Conservation (phyloP, 2,888 invertebrate species). For the Ornithoptera priamus region DNA sequence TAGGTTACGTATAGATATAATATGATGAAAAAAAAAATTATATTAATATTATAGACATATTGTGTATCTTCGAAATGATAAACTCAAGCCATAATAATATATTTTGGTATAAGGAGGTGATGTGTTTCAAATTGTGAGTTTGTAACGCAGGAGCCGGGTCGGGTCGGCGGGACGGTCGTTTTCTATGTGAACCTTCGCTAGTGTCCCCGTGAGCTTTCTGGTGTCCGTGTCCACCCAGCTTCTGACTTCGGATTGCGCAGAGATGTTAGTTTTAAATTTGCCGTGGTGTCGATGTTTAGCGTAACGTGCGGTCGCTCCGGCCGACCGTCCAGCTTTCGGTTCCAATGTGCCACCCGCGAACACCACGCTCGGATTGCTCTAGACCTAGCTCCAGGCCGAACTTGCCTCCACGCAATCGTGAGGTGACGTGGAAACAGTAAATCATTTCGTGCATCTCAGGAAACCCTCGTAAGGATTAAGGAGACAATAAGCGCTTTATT, state of each 20-base stretch:
- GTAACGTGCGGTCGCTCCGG: slow-evolving; percentile 26
- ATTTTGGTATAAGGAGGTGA: slow-evolving; percentile 77
- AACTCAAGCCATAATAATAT: slow-evolving; percentile 78
- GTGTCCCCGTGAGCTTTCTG: slow-evolving; percentile 33
- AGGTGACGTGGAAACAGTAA: slow-evolving; percentile 1
- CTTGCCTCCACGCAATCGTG: slow-evolving; percentile 10
- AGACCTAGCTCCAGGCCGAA: slow-evolving; percentile 3
- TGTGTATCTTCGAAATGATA: slow-evolving; percentile 73
- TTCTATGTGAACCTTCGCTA: not conserved
- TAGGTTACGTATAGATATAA: slow-evolving; percentile 69
- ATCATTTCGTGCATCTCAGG: not conserved
- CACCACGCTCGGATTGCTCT: slow-evolving; percentile 12
- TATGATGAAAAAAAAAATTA: slow-evolving; percentile 53
- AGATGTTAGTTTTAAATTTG: slow-evolving; percentile 41
- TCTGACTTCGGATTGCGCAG: slow-evolving; percentile 25
- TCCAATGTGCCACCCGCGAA: not conserved
- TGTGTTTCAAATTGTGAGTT: slow-evolving; percentile 58
- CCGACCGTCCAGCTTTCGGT: not conserved
- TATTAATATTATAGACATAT: slow-evolving; percentile 65
- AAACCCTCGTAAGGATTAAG: too few relatives aligned
- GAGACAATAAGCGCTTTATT: slow-evolving; percentile 3
- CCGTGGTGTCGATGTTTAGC: slow-evolving; percentile 51
- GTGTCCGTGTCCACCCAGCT: slow-evolving; percentile 55
- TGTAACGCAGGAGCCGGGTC: slow-evolving; percentile 52
- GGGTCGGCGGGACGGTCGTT: slow-evolving; percentile 24